Evolutionary conservation across 2,797 vertebrate genomes (phyloP).

Genomic region (Hemibagrus guttatus): DNA sequence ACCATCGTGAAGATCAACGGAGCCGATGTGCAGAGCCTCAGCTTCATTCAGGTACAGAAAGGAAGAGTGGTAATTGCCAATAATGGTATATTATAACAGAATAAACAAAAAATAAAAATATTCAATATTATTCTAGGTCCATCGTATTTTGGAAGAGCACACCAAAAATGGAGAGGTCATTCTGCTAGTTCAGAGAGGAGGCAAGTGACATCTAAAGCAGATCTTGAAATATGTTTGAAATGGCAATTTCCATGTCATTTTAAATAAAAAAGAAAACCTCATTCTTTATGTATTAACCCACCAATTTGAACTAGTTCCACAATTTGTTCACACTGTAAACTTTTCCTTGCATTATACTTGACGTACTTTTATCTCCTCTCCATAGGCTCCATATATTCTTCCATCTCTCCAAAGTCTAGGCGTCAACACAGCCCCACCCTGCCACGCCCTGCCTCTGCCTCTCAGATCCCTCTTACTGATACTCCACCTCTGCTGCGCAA

Average conservation of each 20-base stretch:
- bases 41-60: constrained; percentile 71
- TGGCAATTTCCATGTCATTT: background rate
- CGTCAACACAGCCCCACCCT: constrained; percentile 57
- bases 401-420: constrained; percentile 73
- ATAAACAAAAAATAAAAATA: background rate
- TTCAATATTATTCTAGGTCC: constrained; percentile 67
- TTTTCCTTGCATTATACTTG: background rate
- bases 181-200: constrained; percentile 77
- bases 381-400: constrained; percentile 62
- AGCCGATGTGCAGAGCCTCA: constrained; percentile 78
- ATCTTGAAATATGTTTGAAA: background rate
- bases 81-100: background rate
- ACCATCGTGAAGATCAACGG: constrained; percentile 80
- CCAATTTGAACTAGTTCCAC: background rate
- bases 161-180: constrained; percentile 80
- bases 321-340: background rate
- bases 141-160: constrained; percentile 80
- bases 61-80: background rate
- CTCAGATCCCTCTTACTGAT: constrained; percentile 52
- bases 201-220: constrained; percentile 53
- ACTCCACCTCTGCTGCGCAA: constrained; percentile 36
- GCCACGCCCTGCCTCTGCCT: constrained; percentile 51
- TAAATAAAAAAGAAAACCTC: background rate
- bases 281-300: background rate
- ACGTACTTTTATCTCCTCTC: background rate